Evolutionary conservation across 2,888 invertebrate species (phyloP), one percentile per base, ranked within the genome.

Genomic region (Heliconius hortense): DNA sequence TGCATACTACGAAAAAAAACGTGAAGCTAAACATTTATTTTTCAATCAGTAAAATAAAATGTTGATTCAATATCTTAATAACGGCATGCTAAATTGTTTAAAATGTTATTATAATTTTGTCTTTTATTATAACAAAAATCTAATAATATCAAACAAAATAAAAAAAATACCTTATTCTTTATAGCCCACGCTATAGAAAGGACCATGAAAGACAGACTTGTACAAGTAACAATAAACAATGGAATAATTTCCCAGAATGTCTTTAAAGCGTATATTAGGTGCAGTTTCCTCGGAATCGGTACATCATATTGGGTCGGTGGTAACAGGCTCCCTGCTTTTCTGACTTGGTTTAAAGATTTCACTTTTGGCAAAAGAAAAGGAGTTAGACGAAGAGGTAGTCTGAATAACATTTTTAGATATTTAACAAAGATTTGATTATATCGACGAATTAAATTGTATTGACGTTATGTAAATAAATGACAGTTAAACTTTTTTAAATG

Each of bases 221-320:
- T 35, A 13, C 71, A 75, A 0, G 89, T 89, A 1, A 80, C 73
- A 0, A 86, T 0, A 64, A 92, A 84, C 48, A 93, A 77, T 0
- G 93, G 93, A 26, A 89, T 88, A 0, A 82, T 86, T 81, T 93
- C 93, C 91, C 91, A 93, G 79, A 91, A 86, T 2, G 80, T 83
- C 13, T 60, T 82, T 35, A 90, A 24, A 0, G 82, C 86, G 69
- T 89, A 86, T 2, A 79, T 78, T 0, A 89, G 21, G 0, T 78
- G 78, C 15, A 92, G 72, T 76, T 81, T 87, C n/a, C 82, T 83
- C 0, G 90, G 85, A 1, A 84, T 74, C 1, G 88, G 86, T 2
- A 81, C 73, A 68, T 92, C 90, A 79, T 93, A 93, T 82, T 93
- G 93, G n/a, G 75, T 78, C 0, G 88, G 84, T 0, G 91, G 91